phyloP scores from a whole-genome alignment of 2,797 vertebrate genomes.

The Pelobates cultripes region DNA sequence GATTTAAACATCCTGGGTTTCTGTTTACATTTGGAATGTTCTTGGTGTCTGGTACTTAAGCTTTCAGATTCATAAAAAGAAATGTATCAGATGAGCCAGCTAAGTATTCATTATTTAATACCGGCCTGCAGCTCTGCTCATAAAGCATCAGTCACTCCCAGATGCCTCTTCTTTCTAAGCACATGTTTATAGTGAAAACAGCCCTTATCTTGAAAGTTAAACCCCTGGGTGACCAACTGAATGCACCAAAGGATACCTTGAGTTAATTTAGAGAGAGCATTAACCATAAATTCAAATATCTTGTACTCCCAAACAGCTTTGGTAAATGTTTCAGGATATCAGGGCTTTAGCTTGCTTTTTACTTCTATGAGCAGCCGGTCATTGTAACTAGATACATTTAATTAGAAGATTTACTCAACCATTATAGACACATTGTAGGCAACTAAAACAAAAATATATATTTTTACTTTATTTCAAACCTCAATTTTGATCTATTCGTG shows the following conservation, averaged over 20 bases:
- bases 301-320: neutral
- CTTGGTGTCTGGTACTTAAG: constrained; percentile 58
- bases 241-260: neutral
- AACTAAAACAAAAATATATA: too few relatives aligned
- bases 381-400: too few relatives aligned
- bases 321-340: too few relatives aligned
- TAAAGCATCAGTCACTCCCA: constrained; percentile 41
- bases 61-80: constrained; percentile 68
- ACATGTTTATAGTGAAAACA: constrained; percentile 7
- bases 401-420: too few relatives aligned
- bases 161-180: constrained; percentile 13
- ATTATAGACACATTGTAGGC: too few relatives aligned
- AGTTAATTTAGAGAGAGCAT: too few relatives aligned
- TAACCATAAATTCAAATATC: neutral
- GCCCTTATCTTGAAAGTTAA: constrained; percentile 4
- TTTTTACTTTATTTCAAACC: too few relatives aligned
- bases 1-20: constrained; percentile 65
- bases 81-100: constrained; percentile 76
- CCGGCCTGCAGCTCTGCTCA: constrained; percentile 68
- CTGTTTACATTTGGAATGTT: constrained; percentile 61
- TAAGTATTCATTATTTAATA: constrained; percentile 69
- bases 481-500: too few relatives aligned
- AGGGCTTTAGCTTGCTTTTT: too few relatives aligned
- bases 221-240: constrained; percentile 15
- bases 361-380: too few relatives aligned